Conservation (phyloP, 2,888 invertebrate species). For the Mythimna vitellina region DNA sequence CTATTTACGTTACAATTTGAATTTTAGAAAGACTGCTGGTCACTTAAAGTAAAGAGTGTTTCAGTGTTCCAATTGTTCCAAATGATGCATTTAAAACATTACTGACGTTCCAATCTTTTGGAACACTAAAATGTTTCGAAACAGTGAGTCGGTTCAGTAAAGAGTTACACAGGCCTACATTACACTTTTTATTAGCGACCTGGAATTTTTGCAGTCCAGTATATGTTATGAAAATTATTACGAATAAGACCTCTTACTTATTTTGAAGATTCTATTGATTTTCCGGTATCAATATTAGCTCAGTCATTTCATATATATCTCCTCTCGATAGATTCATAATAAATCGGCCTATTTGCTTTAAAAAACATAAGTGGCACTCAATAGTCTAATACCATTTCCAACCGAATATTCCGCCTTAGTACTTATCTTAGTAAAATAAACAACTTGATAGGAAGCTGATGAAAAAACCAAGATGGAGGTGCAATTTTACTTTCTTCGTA, state of each 20-base stretch:
- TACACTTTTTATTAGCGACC: too few relatives aligned
- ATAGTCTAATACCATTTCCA: constrained; percentile 42
- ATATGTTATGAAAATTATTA: too few relatives aligned
- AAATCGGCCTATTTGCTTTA: constrained; percentile 39
- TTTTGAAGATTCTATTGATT: constrained; percentile 18
- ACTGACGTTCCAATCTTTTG: too few relatives aligned
- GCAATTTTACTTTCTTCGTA: constrained; percentile 42
- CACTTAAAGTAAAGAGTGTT: too few relatives aligned
- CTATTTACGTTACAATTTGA: too few relatives aligned
- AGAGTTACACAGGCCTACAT: too few relatives aligned
- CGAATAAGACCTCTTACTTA: neutral
- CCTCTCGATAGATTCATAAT: constrained; percentile 24
- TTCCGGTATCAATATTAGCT: constrained; percentile 47
- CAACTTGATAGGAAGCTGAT: constrained; percentile 8
- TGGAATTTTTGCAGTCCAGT: too few relatives aligned
- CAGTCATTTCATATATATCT: constrained; percentile 37
- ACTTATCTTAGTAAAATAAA: constrained; percentile 21
- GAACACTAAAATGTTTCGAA: too few relatives aligned
- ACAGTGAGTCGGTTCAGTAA: too few relatives aligned
- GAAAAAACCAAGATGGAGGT: neutral
- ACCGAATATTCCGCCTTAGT: constrained; percentile 14
- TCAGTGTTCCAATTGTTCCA: too few relatives aligned
- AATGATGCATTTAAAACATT: too few relatives aligned
- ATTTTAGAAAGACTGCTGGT: too few relatives aligned
- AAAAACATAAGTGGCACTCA: constrained; percentile 41